Base-by-base conservation (phyloP, 2,888 invertebrate genomes). In the Mechanitis mazaeus region DNA sequence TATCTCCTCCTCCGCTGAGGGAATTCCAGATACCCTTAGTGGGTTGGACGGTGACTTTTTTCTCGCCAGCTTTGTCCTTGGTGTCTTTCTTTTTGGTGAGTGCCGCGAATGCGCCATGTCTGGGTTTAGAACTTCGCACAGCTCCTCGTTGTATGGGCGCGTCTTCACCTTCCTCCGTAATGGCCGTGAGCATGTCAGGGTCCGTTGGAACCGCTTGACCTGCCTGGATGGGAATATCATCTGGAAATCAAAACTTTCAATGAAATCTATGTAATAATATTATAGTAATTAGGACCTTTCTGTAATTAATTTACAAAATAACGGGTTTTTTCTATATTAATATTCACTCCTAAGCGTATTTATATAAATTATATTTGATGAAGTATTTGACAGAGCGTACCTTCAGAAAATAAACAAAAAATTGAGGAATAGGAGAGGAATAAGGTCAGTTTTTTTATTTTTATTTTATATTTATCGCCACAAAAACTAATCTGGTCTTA, bases 171-270 rank as follows among this genome's bases (percentile, higher is more conserved):
- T 94, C 94, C 75, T 94, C 94, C 1, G 92, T 92, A 70, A 94
- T 94, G 0, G 94, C 93, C 55, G 93, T 91, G 46, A 94, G 84
- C 73, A 92, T 85, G 64, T 91, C 91, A 54, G 90, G 89, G 61
- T 93, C 94, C 4, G 85, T 82, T 9, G 91, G 87, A 61, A 92
- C 92, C 55, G 91, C 92, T 75, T 93, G 93, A 11, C 92, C 92
- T 56, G 92, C 92, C 91, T 96, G 96, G 75, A 96, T 96, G 55
- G 96, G 96, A 87, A 96, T 96, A 85, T 96, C 96, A 91, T 96
- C 96, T 96, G 91, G 61, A 91, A 89, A 61, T 20, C 3, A 54
- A 12, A 56, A 47, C 54, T 45, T 57, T 56, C 6, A 42, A 42
- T 38, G 31, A 53, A 55, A 31, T 11, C 5, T 11, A 1, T 42